Base-by-base conservation (phyloP, 2,113 vertebrate genomes). In the Cheirogaleus medius region DNA sequence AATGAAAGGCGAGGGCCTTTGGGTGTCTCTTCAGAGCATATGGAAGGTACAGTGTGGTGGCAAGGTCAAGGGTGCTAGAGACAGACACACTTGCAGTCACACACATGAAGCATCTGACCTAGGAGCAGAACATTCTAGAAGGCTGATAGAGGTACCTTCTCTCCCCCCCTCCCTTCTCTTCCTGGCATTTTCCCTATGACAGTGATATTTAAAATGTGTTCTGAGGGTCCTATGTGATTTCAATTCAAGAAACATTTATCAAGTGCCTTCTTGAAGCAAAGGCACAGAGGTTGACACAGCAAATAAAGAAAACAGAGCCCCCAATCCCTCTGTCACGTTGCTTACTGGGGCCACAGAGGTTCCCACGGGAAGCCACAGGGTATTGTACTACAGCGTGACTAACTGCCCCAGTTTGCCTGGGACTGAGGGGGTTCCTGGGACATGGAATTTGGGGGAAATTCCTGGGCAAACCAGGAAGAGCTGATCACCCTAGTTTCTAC, bases 101-200 rank as follows among this genome's bases (percentile, higher is more conserved):
- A 34, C 32, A 15, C 23, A 3, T 44, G 23, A 56, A 83, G 8
- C 56, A 32, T 71, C 80, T 68, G 21, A n/a, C 27, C 27, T 39
- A 37, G 84, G n/a, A n/a, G 8, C 34, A n/a, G 90, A 88, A 76
- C 27, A 23, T 87, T 90, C 90, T 87, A 56, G 95, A 92, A 90
- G 11, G 52, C 29, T 8, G 3, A 27, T 3, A 37, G 39, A 14
- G 15, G 34, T 0, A 11, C 42, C 42, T 44, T 8, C 8, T 18
- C 32, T 90, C 5, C 73, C 15, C 42, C 13, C 4, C n/a, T 56
- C 7, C 8, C 13, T 87, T 66, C 23, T 21, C 64, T 81, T 78
- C 29, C 49, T 80, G 66, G 4, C 56, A 15, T 66, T 69, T 90
- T 9, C 39, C 60, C 15, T 17, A 0, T 77, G 60, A 47, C 68